These are phyloP conservation scores for Brachylomia viminalis DNA, from an alignment of 2,888 invertebrate species.

Conservation along the genomic window DNA sequence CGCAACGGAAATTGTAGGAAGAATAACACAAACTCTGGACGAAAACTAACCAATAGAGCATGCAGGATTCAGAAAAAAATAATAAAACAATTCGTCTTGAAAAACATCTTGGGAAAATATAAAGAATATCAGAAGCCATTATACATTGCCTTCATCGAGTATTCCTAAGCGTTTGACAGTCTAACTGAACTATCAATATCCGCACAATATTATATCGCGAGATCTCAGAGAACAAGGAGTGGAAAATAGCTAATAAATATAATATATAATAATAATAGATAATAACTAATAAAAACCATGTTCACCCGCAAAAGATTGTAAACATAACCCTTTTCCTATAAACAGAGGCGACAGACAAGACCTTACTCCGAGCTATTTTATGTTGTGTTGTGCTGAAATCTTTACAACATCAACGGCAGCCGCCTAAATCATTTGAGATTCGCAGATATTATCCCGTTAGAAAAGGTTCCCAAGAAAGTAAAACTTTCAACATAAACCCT, in stretches of 20 bases:
- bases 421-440: neutral
- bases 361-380: neutral
- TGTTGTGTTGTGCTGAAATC: neutral
- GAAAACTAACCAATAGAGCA: neutral
- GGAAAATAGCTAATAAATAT: too few species aligned
- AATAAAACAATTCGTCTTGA: too few species aligned
- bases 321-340: neutral
- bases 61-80: neutral
- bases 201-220: too few species aligned
- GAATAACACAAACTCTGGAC: neutral
- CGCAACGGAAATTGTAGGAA: neutral
- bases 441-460: neutral
- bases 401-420: neutral
- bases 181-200: too few species aligned
- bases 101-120: neutral
- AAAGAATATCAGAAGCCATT: too few species aligned
- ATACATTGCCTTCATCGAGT: too few species aligned
- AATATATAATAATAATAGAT: too few species aligned
- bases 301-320: too few species aligned
- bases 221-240: too few species aligned
- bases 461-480: neutral
- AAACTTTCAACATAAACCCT: neutral
- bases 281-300: too few species aligned
- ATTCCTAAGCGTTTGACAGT: too few species aligned
- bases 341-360: neutral